These are phyloP conservation scores for Malurus alboscapulatus DNA, from an alignment of 2,113 vertebrate species.

Conservation along the genomic window DNA sequence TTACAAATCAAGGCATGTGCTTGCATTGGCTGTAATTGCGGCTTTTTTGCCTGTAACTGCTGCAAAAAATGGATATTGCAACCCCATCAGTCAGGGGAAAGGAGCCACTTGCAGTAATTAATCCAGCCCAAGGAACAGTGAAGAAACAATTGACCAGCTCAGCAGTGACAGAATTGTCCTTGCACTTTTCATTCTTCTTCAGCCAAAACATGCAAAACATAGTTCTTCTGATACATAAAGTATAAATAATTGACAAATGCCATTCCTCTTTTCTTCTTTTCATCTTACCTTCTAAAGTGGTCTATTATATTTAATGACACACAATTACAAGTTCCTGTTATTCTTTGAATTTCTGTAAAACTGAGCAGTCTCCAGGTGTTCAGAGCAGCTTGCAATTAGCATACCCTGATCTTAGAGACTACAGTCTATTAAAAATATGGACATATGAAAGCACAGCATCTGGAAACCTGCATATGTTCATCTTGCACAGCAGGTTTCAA, in stretches of 20 bases:
- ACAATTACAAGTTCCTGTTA: not conserved
- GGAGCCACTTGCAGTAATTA: not conserved
- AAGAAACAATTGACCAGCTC: not conserved
- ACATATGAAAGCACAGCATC: not conserved
- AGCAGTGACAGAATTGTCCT: not conserved
- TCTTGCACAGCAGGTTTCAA: not conserved
- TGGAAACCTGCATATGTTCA: not conserved
- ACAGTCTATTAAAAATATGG: not conserved
- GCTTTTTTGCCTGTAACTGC: not conserved
- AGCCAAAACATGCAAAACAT: not conserved
- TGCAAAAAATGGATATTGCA: not conserved
- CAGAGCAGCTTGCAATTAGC: slow-evolving; percentile 14
- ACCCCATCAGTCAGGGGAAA: not conserved
- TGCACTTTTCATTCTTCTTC: not conserved
- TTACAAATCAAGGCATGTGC: not conserved
- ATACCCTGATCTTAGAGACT: not conserved
- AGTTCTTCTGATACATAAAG: not conserved
- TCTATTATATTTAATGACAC: not conserved
- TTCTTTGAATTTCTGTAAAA: slow-evolving; percentile 1
- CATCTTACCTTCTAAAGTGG: not conserved
- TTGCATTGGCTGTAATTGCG: not conserved
- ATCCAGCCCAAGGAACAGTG: not conserved
- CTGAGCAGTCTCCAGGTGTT: not conserved
- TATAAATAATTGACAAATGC: not conserved
- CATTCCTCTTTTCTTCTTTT: not conserved